Percentiles rank a stretch among this genome's conserved stretches.
Evolutionary conservation across 2,797 vertebrate species (phyloP).

Genomic region (Pitangus sulphuratus): DNA sequence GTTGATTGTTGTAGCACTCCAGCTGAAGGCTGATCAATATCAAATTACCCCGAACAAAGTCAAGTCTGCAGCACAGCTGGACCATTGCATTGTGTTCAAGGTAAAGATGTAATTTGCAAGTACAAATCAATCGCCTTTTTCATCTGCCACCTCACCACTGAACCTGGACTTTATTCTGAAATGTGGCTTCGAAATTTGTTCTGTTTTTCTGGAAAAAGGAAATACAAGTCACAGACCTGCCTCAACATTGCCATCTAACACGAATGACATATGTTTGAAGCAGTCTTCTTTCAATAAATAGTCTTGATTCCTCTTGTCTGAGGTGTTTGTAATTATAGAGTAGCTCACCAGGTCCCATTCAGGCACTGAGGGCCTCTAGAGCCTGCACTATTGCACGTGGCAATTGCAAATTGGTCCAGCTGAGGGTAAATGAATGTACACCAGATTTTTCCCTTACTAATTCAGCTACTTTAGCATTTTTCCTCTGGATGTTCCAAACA

Average conservation of each 20-base stretch:
- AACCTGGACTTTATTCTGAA: neutral
- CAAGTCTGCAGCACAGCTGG: neutral
- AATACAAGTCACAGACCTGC: neutral
- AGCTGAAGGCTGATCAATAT: conserved; percentile 50
- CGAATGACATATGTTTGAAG: neutral
- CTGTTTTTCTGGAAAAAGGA: neutral
- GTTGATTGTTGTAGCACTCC: neutral
- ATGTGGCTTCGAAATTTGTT: neutral
- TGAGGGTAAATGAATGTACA: neutral
- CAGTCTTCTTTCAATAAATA: neutral
- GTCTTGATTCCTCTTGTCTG: neutral
- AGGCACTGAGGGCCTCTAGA: neutral
- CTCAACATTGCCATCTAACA: neutral
- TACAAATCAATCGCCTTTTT: neutral
- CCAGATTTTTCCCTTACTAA: neutral
- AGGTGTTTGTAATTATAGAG: neutral
- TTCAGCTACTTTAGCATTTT: neutral
- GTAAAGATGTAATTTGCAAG: conserved; percentile 35
- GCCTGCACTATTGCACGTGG: neutral
- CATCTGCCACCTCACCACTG: neutral
- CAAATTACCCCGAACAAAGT: conserved; percentile 65
- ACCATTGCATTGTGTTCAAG: conserved; percentile 22
- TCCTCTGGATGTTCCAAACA: neutral
- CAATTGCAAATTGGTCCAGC: neutral
- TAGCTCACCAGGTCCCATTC: neutral